phyloP scores from a whole-genome alignment of 2,113 vertebrate genomes.

The Anoura caudifer region DNA sequence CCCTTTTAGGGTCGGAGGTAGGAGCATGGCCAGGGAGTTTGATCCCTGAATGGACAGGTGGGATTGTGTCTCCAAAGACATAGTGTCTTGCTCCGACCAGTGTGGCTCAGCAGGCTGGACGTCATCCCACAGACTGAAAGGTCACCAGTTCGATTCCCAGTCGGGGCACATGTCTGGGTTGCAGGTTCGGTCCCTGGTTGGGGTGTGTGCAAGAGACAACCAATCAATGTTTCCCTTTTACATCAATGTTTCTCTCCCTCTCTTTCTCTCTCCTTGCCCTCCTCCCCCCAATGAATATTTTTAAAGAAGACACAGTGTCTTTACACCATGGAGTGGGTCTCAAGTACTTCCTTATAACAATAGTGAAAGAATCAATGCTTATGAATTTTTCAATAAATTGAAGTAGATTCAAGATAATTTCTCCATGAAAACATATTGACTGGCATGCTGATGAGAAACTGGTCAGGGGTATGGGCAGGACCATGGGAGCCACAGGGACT shows the following conservation, averaged over 20 bases:
- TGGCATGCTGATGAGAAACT: neutral
- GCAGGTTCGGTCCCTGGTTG: no score
- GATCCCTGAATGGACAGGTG: neutral
- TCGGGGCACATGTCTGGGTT: no score
- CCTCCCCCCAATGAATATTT: no score
- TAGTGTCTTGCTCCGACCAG: neutral
- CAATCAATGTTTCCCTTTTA: no score
- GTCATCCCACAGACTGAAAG: no score
- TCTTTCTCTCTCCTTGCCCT: no score
- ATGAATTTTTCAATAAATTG: neutral
- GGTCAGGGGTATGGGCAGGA: neutral
- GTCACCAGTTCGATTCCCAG: no score
- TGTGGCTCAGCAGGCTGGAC: no score
- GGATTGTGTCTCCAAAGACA: neutral
- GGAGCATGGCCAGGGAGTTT: neutral
- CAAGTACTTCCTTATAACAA: neutral
- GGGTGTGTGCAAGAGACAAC: no score
- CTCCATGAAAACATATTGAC: neutral
- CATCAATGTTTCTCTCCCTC: no score
- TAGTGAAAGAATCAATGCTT: neutral
- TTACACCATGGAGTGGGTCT: rapidly evolving
- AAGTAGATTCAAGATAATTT: neutral
- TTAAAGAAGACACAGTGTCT: neutral
- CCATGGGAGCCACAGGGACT: rapidly evolving
- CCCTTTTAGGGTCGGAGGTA: neutral